A percentile compares a stretch with the other conserved stretches of the same genome.
phyloP scores from a whole-genome alignment of 2,888 invertebrate species.

The Ashinkailepas kermadecensis region DNA sequence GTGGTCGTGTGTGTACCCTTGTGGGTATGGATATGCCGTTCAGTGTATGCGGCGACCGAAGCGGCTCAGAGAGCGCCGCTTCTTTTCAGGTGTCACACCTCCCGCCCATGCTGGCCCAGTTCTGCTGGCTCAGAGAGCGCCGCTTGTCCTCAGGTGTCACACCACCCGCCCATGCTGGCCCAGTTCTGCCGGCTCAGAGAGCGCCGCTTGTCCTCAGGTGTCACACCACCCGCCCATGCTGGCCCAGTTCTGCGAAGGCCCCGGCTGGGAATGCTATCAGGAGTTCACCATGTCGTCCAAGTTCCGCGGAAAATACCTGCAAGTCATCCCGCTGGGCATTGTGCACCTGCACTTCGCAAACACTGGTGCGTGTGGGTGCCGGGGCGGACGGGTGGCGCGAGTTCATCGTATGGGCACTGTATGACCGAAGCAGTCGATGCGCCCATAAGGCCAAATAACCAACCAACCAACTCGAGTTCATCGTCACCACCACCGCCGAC shows the following conservation, averaged over 20 bases:
- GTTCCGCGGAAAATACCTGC: conserved; percentile 96
- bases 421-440: too few relatives aligned
- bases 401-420: too few relatives aligned
- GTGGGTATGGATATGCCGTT: too few relatives aligned
- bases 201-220: conserved; percentile 49
- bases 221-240: conserved; percentile 99
- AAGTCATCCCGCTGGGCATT: conserved; percentile 60
- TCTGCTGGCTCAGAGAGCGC: conserved; percentile 53
- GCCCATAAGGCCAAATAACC: too few relatives aligned
- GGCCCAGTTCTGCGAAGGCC: conserved; percentile 88
- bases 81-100: conserved; percentile 81
- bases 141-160: conserved; percentile 61
- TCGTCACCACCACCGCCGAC: too few relatives aligned
- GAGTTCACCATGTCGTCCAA: conserved; percentile 99
- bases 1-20: too few relatives aligned
- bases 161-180: conserved; percentile 98
- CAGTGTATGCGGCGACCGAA: too few relatives aligned
- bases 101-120: conserved; percentile 95
- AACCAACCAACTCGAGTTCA: too few relatives aligned
- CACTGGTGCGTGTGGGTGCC: conserved; percentile 37
- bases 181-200: conserved; percentile 61
- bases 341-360: conserved; percentile 52
- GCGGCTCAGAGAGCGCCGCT: too few relatives aligned
- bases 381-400: too few relatives aligned
- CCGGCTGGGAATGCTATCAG: conserved; percentile 87